Conservation (phyloP, 2,797 vertebrate genomes). For the Phyllotis vaccarum region DNA sequence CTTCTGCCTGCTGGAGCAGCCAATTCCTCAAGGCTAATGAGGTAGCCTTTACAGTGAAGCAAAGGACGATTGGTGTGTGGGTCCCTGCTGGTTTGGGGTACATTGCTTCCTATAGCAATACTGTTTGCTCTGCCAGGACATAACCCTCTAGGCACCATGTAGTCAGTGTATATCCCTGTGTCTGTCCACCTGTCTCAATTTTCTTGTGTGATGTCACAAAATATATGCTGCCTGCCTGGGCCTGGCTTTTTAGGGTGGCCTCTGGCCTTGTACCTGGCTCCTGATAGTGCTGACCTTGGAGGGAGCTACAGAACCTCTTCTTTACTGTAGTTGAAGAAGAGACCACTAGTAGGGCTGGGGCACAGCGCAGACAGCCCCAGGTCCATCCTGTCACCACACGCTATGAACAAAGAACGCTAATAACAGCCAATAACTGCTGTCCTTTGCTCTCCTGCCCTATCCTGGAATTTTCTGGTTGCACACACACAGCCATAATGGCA, state of each 20-base stretch:
- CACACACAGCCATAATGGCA: neutral
- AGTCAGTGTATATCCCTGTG: neutral
- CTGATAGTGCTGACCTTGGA: neutral
- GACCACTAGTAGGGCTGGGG: neutral
- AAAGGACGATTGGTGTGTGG: neutral
- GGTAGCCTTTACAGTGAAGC: neutral
- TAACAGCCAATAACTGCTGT: fast-evolving
- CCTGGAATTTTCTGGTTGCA: neutral
- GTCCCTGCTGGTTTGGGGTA: too few species aligned
- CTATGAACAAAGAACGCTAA: neutral
- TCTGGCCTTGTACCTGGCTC: neutral
- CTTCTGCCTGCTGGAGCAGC: neutral
- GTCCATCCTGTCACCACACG: neutral
- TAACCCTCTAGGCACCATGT: neutral
- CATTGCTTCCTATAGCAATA: too few species aligned
- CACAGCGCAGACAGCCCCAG: neutral
- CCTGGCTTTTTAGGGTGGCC: neutral
- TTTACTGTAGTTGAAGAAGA: neutral
- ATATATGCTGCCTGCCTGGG: neutral
- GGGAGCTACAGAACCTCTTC: neutral
- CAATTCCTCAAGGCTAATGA: too few species aligned
- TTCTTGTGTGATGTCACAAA: neutral
- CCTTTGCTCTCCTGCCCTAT: fast-evolving
- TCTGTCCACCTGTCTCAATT: neutral
- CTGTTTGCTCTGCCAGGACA: neutral